Evolutionary conservation across 2,797 vertebrate species (phyloP), one percentile per base, ranked within the genome.

Genomic region (Anguilla anguilla): DNA sequence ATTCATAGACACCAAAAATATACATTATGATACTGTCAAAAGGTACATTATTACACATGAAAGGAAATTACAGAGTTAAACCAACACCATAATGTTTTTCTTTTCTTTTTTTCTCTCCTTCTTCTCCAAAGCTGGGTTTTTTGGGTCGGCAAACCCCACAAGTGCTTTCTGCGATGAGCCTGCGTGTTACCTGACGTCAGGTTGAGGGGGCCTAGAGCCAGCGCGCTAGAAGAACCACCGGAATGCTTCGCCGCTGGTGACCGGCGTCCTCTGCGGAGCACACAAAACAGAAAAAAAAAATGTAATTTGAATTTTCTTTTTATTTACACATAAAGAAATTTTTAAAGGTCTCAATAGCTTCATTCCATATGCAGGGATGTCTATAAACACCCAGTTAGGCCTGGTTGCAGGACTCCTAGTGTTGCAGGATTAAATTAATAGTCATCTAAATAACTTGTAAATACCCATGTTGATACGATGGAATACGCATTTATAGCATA

Each of bases 1-100:
- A 97, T 96, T 97, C 95, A 98, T 97, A 97, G 97, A 97, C 98
- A 98, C 97, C 97, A 96, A 97, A 98, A 98, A 97, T 98, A 98
- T 98, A 96, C 96, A 96, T 95, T 96, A 98, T 98, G 97, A 97
- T 97, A 97, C 97, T 98, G 97, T 97, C 96, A 96, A 98, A 98
- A 98, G 97, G 97, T 98, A 99, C 98, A 98, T 97, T 97, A 98
- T 98, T 98, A 98, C 98, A 98, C 97, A 97, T 96, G 93, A 96
- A 96, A 96, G 93, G 91, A 96, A 96, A 96, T 95, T 95, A 96
- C 94, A 96, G 94, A 95, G 93, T 94, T 94, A 94, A 95, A 95
- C 94, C 94, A 94, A 94, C 94, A 95, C 93, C 94, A 89, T 94
- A 95, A 94, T 94, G 94, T 94, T 94, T 61, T 94, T 93, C 90